These are phyloP conservation scores for Paedocypris sp. DNA, from an alignment of 2,113 vertebrate genomes.

Conservation along the genomic window DNA sequence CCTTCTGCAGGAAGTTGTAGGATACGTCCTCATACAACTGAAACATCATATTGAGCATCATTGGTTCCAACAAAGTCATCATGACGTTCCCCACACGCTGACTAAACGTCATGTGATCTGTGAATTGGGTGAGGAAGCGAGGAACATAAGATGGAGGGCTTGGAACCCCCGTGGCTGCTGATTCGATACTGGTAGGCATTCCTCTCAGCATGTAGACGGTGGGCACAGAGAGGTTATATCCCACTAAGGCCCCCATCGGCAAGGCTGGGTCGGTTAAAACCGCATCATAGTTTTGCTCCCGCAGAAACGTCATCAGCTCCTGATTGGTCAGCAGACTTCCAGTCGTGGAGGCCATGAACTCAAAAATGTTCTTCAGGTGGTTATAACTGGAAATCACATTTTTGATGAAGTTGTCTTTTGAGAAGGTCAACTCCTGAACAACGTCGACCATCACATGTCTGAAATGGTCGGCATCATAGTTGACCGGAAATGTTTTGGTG, in stretches of 20 bases:
- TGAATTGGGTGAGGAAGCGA: slow-evolving; percentile 52
- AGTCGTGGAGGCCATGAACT: slow-evolving; percentile 31
- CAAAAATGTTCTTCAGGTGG: background rate
- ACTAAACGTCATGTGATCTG: slow-evolving; percentile 67
- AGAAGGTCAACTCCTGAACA: accelerated
- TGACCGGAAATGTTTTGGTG: slow-evolving; percentile 44
- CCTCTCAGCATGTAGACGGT: slow-evolving; percentile 52
- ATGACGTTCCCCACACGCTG: slow-evolving; percentile 64
- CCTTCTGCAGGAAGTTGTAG: slow-evolving; percentile 53
- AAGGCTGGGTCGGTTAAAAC: slow-evolving; percentile 55
- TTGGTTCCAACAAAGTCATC: slow-evolving; percentile 50
- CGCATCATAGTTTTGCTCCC: slow-evolving; percentile 47
- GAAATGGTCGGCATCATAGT: slow-evolving; percentile 48
- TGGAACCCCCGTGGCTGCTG: slow-evolving; percentile 45
- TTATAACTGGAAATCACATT: background rate
- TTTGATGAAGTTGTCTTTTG: slow-evolving; percentile 39
- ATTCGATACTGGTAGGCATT: slow-evolving; percentile 50
- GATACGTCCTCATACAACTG: slow-evolving; percentile 50
- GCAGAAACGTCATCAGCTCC: slow-evolving; percentile 37
- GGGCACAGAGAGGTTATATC: slow-evolving; percentile 45
- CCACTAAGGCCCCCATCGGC: slow-evolving; percentile 48
- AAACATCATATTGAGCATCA: slow-evolving; percentile 48
- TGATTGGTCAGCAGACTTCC: slow-evolving; percentile 54
- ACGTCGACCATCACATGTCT: accelerated
- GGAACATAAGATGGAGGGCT: slow-evolving; percentile 61